These are phyloP conservation scores for Lophotis ruficrista DNA, from an alignment of 2,113 vertebrate genomes.

Conservation along the genomic window DNA sequence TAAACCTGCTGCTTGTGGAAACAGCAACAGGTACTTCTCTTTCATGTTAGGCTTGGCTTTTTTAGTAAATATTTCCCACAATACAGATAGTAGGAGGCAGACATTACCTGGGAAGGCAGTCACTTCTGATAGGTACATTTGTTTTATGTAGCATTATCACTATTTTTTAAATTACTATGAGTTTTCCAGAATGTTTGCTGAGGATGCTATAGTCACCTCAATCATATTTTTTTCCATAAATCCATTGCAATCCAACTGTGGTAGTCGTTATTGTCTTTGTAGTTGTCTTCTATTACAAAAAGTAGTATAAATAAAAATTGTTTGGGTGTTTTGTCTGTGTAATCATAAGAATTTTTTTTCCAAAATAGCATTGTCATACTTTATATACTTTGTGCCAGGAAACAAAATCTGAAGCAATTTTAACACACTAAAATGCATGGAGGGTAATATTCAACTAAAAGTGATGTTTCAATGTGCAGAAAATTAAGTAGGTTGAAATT, in stretches of 20 bases:
- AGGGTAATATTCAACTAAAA: background rate
- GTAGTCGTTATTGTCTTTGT: background rate
- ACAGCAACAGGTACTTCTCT: background rate
- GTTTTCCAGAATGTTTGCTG: background rate
- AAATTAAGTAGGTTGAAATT: background rate
- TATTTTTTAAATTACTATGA: background rate
- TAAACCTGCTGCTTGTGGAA: background rate
- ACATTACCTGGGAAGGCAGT: background rate
- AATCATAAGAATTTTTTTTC: background rate
- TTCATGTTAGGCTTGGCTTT: background rate
- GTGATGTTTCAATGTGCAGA: background rate
- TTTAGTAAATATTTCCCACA: background rate
- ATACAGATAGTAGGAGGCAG: background rate
- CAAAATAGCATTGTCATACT: background rate
- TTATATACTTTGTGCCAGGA: background rate
- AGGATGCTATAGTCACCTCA: background rate
- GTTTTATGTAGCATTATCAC: background rate
- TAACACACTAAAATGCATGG: background rate
- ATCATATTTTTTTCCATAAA: background rate
- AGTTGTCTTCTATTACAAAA: conserved; percentile 3
- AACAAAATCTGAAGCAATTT: background rate
- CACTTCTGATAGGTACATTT: background rate
- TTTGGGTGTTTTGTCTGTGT: background rate
- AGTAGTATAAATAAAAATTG: background rate
- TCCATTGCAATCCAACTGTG: background rate